Percentiles rank a stretch among this genome's conserved stretches.
Conservation (phyloP, 2,797 vertebrate species). For the Chelon labrosus region DNA sequence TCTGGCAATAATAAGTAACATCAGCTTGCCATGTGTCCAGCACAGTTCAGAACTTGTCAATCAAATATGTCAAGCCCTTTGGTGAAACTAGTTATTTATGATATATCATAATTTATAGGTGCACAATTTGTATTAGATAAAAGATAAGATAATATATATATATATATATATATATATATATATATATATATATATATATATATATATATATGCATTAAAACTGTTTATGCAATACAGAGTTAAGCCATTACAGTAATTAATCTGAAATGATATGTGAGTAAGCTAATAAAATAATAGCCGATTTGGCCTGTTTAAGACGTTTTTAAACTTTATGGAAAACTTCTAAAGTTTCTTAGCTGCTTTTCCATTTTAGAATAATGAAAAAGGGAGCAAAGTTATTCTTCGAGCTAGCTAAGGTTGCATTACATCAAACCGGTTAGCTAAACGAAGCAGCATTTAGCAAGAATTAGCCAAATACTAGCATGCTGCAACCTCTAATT, state of each 20-base stretch:
- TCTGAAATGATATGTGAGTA: not conserved
- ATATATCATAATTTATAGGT: not conserved
- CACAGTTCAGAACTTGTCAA: no score
- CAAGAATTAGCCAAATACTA: not conserved
- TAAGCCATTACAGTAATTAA: not conserved
- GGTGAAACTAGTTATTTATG: not conserved
- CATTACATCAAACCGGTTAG: not conserved
- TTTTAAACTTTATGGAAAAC: not conserved
- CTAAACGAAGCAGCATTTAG: not conserved
- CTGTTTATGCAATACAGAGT: not conserved
- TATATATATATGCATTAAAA: not conserved
- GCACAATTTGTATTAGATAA: no score
- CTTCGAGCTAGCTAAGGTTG: not conserved
- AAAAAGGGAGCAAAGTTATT: not conserved
- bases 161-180: not conserved
- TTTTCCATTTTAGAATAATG: not conserved
- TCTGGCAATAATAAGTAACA: not conserved
- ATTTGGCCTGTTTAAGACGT: not conserved
- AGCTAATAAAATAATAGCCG: not conserved
- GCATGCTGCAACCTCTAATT: not conserved
- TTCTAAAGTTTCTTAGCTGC: not conserved
- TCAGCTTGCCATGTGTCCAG: not conserved
- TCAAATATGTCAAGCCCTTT: not conserved
- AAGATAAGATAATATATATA: no score
- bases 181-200: not conserved